Evolutionary conservation across 2,113 vertebrate genomes (phyloP).

Genomic region (Gnathonemus echidnorhynchus): DNA sequence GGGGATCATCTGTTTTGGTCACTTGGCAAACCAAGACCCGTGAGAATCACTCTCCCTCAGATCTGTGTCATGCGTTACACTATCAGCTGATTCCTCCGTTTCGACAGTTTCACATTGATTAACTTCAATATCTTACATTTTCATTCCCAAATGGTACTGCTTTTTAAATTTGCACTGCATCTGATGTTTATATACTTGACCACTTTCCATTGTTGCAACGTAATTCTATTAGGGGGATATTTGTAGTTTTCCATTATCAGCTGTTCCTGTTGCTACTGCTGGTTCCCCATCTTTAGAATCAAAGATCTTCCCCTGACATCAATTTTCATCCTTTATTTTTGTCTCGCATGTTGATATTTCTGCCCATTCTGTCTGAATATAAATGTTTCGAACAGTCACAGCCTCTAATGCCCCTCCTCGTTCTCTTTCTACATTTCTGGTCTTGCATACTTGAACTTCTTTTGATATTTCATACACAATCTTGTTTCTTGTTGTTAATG

Average conservation of each 20-base stretch:
- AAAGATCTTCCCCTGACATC: background rate
- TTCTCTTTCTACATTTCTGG: background rate
- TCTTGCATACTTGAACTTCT: background rate
- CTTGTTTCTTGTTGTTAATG: background rate
- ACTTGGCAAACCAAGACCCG: background rate
- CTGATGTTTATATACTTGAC: background rate
- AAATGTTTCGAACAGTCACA: conserved; percentile 32
- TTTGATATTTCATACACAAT: background rate
- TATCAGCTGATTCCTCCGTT: conserved; percentile 19
- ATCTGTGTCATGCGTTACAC: background rate
- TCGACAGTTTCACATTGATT: background rate
- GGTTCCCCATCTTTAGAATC: background rate
- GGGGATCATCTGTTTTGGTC: background rate
- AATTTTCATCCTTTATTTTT: background rate
- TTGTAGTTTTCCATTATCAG: background rate
- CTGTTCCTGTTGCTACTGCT: background rate
- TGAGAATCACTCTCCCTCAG: too few species aligned
- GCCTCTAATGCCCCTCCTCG: conserved; percentile 35
- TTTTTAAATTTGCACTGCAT: background rate
- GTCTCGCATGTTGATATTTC: background rate
- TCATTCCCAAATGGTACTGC: background rate
- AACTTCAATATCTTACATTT: background rate
- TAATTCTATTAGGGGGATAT: background rate
- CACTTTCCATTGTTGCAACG: background rate
- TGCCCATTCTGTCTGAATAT: conserved; percentile 27